These are phyloP conservation scores for Invenusta paracnida DNA, from an alignment of 2,888 invertebrate species.

Conservation along the genomic window DNA sequence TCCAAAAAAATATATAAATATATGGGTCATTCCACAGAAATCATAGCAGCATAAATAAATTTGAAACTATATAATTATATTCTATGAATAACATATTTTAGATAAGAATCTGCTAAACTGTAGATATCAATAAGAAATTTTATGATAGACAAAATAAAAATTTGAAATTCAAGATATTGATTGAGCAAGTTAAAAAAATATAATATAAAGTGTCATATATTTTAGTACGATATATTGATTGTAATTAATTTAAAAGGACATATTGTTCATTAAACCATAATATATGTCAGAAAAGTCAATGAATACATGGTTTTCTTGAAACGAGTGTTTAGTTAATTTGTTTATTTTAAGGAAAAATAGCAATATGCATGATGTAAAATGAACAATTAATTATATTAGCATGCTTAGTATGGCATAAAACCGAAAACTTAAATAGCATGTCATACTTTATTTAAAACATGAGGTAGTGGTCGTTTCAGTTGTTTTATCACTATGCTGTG, in stretches of 20 bases:
- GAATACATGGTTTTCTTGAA: neutral
- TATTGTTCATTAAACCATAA: neutral
- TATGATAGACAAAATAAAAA: neutral
- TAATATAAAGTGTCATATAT: neutral
- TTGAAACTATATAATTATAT: neutral
- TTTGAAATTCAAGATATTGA: neutral
- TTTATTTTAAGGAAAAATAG: neutral
- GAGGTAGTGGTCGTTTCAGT: neutral
- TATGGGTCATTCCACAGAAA: neutral
- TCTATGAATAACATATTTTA: neutral
- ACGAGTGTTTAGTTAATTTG: neutral
- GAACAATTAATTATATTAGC: neutral
- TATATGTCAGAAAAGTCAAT: neutral
- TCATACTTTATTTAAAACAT: neutral
- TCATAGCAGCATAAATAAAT: neutral
- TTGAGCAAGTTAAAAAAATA: neutral
- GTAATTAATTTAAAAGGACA: neutral
- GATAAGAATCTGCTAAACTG: neutral
- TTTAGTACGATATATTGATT: conserved; percentile 15
- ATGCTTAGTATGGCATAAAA: neutral
- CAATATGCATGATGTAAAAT: neutral
- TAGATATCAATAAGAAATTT: neutral
- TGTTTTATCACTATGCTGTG: neutral
- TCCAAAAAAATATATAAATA: no score
- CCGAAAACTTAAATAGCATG: neutral